Base-by-base conservation (phyloP, 92 coral and sea anemone genomes). In the Bergia sp. region DNA sequence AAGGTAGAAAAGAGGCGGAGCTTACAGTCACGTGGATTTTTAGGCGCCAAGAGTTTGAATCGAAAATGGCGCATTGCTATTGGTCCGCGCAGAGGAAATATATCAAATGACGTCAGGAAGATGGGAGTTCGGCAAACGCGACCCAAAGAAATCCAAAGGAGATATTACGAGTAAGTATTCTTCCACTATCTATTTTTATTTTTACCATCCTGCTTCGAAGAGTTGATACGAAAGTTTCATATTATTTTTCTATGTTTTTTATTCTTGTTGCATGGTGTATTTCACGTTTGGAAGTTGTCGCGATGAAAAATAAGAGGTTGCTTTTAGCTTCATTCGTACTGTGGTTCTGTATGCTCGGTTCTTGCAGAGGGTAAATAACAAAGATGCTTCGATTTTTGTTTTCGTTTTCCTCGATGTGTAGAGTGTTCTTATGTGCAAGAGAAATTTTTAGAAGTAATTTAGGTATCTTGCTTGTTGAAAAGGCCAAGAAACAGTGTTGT, bases 21-120 rank as follows among this genome's bases (percentile, higher is more conserved):
- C 86, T 93, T 87, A 5, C 87, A 86, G 91, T 95, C 98, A 95
- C 96, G 94, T 95, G 98, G 86, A 80, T 77, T 82, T 55, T 90
- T 90, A 89, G 91, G 98, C 98, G 98, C 96, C 94, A 95, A 95
- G 93, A 92, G 91, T 95, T 95, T 95, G 98, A 95, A 95, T 93
- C 95, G 53, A 77, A 89, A 90, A 88, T 92, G 74, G 74, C 21
- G 91, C 82, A 64, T 80, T 93, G 74, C 86, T 88, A 95, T 94
- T 95, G 98, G 98, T 73, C 86, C 72, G 87, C 65, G 61, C 21
- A 37, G 64, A 79, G 88, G 94, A 93, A 94, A 91, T 82, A 86
- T 94, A 90, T 88, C 85, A 93, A 91, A 91, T 94, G 94, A 93
- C 98, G 91, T 92, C 96, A 90, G 91, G 94, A 91, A 91, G 94